These are phyloP conservation scores for Perithous albicinctus DNA, from an alignment of 2,888 invertebrate species.

Conservation along the genomic window DNA sequence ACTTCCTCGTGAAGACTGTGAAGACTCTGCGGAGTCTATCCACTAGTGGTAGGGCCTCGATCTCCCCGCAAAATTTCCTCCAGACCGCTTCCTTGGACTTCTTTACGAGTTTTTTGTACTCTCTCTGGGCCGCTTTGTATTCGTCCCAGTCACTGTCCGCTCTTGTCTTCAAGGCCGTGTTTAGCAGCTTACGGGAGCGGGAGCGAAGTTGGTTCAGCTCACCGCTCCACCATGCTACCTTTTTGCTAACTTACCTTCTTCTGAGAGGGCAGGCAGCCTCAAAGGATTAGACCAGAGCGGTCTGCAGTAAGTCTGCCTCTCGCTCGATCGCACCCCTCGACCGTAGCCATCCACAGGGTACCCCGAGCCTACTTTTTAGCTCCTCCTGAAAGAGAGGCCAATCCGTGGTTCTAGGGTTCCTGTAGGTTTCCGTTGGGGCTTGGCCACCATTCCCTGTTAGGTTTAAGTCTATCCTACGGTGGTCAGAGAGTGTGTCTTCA, in stretches of 20 bases:
- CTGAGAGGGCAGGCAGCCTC: conserved; percentile 38
- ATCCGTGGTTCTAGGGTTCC: not conserved
- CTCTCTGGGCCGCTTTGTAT: not conserved
- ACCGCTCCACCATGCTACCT: conserved; percentile 53
- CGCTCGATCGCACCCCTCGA: conserved; percentile 31
- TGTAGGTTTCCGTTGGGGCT: not conserved
- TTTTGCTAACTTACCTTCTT: not conserved
- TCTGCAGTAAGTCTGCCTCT: conserved; percentile 17
- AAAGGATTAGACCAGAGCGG: conserved; percentile 27
- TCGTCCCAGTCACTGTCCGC: not conserved
- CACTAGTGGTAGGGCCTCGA: not conserved
- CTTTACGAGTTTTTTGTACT: conserved; percentile 24
- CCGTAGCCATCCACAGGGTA: not conserved
- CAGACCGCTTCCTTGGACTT: conserved; percentile 5
- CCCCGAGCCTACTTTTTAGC: conserved; percentile 23
- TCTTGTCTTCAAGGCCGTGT: conserved; percentile 41
- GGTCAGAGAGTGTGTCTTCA: conserved; percentile 51
- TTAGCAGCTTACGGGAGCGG: conserved; percentile 16
- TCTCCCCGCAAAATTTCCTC: conserved; percentile 22
- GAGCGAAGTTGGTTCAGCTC: conserved; percentile 19
- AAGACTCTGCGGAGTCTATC: conserved; percentile 39
- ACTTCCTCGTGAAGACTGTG: conserved; percentile 41
- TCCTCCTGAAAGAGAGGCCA: not conserved
- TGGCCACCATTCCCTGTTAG: not conserved
- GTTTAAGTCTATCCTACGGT: conserved; percentile 1